Conservation (phyloP, 1,140 invertebrate species). For the Prorops nasuta region DNA sequence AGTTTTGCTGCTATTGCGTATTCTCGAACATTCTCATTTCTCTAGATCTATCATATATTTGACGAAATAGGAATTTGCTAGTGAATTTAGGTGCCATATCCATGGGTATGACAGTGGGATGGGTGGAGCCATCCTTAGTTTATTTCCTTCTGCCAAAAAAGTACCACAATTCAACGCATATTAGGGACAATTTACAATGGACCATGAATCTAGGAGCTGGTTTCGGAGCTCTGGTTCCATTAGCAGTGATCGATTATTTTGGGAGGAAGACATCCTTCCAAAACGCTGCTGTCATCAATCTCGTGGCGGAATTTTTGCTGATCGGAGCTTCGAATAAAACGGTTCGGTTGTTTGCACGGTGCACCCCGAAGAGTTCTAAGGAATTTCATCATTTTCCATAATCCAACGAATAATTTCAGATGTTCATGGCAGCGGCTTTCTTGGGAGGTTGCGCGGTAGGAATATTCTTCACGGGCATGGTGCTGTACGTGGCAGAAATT, state of each 20-base stretch:
- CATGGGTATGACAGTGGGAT: constrained; percentile 22
- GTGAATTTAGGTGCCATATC: constrained; percentile 26
- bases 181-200: background rate
- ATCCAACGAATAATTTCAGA: background rate
- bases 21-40: too few relatives aligned
- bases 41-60: too few relatives aligned
- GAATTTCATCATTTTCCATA: constrained; percentile 5
- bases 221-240: constrained; percentile 22
- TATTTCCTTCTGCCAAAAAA: constrained; percentile 3
- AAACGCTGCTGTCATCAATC: constrained; percentile 10
- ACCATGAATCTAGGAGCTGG: constrained; percentile 24
- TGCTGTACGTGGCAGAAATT: constrained; percentile 24
- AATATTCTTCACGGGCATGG: constrained; percentile 17
- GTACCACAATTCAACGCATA: background rate
- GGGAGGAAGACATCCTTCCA: constrained; percentile 20
- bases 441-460: constrained; percentile 22
- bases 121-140: constrained; percentile 11
- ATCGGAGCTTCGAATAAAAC: background rate
- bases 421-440: constrained; percentile 9
- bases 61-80: constrained; percentile 1
- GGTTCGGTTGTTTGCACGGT: background rate
- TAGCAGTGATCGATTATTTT: constrained; percentile 22
- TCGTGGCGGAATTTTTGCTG: constrained; percentile 21
- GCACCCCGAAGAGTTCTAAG: background rate
- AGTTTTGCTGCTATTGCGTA: constrained; percentile 12